A percentile compares a stretch with the other conserved stretches of the same genome.
Conservation (phyloP, 2,888 invertebrate species). For the Scaptomyza parva region DNA sequence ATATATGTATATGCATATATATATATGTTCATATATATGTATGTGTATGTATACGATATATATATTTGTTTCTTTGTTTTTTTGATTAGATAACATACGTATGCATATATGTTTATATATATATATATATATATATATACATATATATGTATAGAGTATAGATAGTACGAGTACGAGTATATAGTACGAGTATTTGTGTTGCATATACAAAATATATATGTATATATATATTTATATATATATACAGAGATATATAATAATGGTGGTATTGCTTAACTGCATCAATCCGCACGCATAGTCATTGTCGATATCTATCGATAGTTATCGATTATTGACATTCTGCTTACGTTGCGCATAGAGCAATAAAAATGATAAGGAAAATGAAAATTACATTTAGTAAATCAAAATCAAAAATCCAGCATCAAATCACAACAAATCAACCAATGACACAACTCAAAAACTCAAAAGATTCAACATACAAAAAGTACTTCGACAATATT, state of each 20-base stretch:
- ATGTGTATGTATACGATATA: constrained; percentile 19
- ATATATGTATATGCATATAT: constrained; percentile 43
- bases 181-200: constrained; percentile 39
- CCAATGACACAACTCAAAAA: constrained; percentile 34
- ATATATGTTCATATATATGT: constrained; percentile 12
- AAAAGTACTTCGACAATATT: constrained; percentile 16
- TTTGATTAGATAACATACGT: constrained; percentile 31
- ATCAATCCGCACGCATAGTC: constrained; percentile 36
- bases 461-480: constrained; percentile 11
- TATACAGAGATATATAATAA: constrained; percentile 29
- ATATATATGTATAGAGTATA: constrained; percentile 44
- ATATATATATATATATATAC: constrained; percentile 38
- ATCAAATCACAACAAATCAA: constrained; percentile 34
- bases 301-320: constrained; percentile 47
- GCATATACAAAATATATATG: constrained; percentile 21
- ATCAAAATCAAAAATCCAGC: constrained; percentile 14
- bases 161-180: constrained; percentile 44
- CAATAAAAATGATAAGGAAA: constrained; percentile 6
- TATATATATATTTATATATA: neutral
- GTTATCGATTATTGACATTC: constrained; percentile 21
- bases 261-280: constrained; percentile 38
- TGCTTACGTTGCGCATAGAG: constrained; percentile 34
- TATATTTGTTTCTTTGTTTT: constrained; percentile 3
- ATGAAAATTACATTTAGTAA: constrained; percentile 25
- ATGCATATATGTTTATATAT: constrained; percentile 31